These are phyloP conservation scores for Cacoxenus indagator DNA, from an alignment of 2,888 invertebrate species.

Conservation along the genomic window DNA sequence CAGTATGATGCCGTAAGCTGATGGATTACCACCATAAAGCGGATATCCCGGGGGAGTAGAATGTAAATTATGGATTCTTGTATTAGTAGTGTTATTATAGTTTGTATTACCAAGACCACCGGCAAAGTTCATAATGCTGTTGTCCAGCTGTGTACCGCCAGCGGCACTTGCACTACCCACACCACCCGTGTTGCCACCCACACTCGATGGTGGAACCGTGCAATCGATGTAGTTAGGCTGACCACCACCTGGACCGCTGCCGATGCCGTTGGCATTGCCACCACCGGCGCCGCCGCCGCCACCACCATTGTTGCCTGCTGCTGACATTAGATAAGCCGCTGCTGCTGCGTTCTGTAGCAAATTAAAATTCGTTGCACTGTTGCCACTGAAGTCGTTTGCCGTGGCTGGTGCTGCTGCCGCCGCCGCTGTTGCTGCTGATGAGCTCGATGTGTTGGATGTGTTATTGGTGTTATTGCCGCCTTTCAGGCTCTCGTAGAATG, in stretches of 20 bases:
- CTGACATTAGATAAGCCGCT: slow-evolving; percentile 75
- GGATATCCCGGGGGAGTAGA: slow-evolving; percentile 43
- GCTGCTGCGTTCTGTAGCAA: slow-evolving; percentile 76
- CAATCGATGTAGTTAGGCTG: slow-evolving; percentile 8
- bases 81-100: slow-evolving; percentile 58
- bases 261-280: slow-evolving; percentile 47
- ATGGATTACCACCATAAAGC: slow-evolving; percentile 74
- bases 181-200: slow-evolving; percentile 36
- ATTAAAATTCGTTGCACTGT: slow-evolving; percentile 72
- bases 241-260: slow-evolving; percentile 48
- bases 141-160: slow-evolving; percentile 55
- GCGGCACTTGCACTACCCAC: slow-evolving; percentile 43
- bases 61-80: slow-evolving; percentile 52
- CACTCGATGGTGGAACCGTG: slow-evolving; percentile 27
- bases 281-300: slow-evolving; percentile 54
- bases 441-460: slow-evolving; percentile 45
- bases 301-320: slow-evolving; percentile 72
- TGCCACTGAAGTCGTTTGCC: slow-evolving; percentile 41
- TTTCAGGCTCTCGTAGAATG: slow-evolving; percentile 89
- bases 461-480: slow-evolving; percentile 77
- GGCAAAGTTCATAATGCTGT: slow-evolving; percentile 67
- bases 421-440: slow-evolving; percentile 24
- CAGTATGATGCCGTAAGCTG: slow-evolving; percentile 83
- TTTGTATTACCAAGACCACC: slow-evolving; percentile 62
- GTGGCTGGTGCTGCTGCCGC: slow-evolving; percentile 70